A percentile compares a stretch with the other conserved stretches of the same genome.
Conservation (phyloP, 1,140 invertebrate species). For the Hormaphis cornu region DNA sequence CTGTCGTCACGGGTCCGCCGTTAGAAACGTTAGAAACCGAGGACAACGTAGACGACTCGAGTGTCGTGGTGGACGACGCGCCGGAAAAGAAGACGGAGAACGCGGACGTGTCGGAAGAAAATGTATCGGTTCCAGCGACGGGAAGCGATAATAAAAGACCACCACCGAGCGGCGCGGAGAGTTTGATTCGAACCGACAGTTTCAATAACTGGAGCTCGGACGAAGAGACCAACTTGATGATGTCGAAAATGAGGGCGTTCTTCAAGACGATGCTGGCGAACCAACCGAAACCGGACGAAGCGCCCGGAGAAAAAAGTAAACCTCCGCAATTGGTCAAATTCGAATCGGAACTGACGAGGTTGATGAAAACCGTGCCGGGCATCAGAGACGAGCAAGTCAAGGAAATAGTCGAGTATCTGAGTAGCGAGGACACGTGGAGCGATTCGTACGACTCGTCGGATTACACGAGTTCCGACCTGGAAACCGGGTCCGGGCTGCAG, state of each 20-base stretch:
- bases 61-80: constrained; percentile 44
- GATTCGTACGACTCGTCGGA: constrained; percentile 85
- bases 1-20: constrained; percentile 42
- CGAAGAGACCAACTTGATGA: constrained; percentile 87
- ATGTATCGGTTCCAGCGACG: constrained; percentile 41
- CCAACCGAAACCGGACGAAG: constrained; percentile 40
- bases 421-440: constrained; percentile 84
- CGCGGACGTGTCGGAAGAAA: constrained; percentile 37
- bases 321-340: constrained; percentile 77
- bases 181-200: constrained; percentile 68
- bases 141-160: constrained; percentile 47
- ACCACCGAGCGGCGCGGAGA: constrained; percentile 47
- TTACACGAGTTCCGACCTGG: constrained; percentile 78
- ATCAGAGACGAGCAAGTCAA: constrained; percentile 80
- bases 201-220: constrained; percentile 90
- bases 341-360: constrained; percentile 73
- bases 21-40: constrained; percentile 39
- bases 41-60: constrained; percentile 43
- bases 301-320: constrained; percentile 44
- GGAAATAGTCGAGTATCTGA: constrained; percentile 83
- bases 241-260: constrained; percentile 85
- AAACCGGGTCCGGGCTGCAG: constrained; percentile 60
- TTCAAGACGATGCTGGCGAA: constrained; percentile 73
- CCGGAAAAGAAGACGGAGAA: constrained; percentile 49
- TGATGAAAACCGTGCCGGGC: constrained; percentile 86